Evolutionary conservation across 1,140 invertebrate genomes (phyloP), one percentile per base, ranked within the genome.

Genomic region (Drosophila bocki): DNA sequence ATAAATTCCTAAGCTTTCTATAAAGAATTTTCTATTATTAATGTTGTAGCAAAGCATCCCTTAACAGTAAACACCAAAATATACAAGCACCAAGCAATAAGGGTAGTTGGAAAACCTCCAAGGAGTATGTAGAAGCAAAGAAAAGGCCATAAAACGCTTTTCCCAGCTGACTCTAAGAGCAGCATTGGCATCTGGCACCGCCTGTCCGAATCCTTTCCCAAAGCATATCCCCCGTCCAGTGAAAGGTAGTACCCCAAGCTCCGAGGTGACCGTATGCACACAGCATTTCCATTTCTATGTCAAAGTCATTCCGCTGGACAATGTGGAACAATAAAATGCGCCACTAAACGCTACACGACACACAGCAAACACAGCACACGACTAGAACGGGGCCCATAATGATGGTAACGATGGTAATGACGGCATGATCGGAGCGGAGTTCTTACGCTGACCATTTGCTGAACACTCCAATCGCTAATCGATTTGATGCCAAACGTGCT

Each of bases 401-500:
- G 56, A 63, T 41, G 65, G 37, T 70, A 70, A 70, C 65, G 63
- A 68, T 39, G 50, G 35, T 70, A 71, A 71, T 71, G 69, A 72
- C 68, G 67, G 53, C 26, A 41, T 47, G 41, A 47, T 48, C 48
- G 47, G n/a, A 26, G 32, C 47, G 15, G 58, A 62, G 47, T 71
- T 78, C 57, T 78, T 74, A 72, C 70, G 70, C 70, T 74, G 70
- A 48, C 50, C 70, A 83, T 79, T 83, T 67, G 65, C 79, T 82
- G 65, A 83, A 60, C 60, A 68, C 65, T 63, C 71, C 35, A 75
- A 75, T 68, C 41, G 80, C 84, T 87, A 87, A 88, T 88, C 84
- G 84, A 88, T 88, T 88, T 78, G 85, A 80, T 84, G 84, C 45
- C 80, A 78, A 81, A 87, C 84, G 85, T 90, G 84, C 77, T 59